Evolutionary conservation across 35 echinoderm and acorn worm genomes (phyloP).

Genomic region (Apostichopus californicus): DNA sequence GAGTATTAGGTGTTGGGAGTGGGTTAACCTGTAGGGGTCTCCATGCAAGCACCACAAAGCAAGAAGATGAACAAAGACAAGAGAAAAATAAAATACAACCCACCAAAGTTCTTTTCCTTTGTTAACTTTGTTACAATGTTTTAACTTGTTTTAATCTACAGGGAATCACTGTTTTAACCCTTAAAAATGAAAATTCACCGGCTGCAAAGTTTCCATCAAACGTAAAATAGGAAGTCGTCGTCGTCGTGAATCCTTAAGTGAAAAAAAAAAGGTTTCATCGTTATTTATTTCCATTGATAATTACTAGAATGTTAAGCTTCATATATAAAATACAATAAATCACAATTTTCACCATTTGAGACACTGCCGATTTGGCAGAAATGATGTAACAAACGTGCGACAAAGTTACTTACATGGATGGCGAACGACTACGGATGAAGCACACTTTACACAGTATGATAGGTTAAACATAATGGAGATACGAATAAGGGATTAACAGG

Average conservation of each 20-base stretch:
- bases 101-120: background rate
- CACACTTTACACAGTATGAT: no score
- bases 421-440: background rate
- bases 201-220: background rate
- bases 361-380: background rate
- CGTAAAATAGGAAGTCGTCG: background rate
- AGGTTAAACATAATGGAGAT: no score
- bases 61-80: no score
- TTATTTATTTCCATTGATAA: background rate
- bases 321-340: slow-evolving; percentile 21
- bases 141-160: slow-evolving; percentile 10
- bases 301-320: background rate
- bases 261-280: background rate
- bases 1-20: no score
- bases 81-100: no score
- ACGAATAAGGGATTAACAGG: no score
- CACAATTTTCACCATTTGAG: background rate
- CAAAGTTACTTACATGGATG: background rate
- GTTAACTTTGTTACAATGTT: slow-evolving; percentile 17
- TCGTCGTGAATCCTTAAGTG: background rate
- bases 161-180: background rate
- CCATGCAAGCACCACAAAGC: no score
- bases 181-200: slow-evolving; percentile 5
- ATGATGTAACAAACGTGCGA: background rate
- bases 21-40: no score